A percentile compares a stretch with the other conserved stretches of the same genome.
Conservation (phyloP, 1,140 invertebrate genomes). For the Teleogryllus occipitalis region DNA sequence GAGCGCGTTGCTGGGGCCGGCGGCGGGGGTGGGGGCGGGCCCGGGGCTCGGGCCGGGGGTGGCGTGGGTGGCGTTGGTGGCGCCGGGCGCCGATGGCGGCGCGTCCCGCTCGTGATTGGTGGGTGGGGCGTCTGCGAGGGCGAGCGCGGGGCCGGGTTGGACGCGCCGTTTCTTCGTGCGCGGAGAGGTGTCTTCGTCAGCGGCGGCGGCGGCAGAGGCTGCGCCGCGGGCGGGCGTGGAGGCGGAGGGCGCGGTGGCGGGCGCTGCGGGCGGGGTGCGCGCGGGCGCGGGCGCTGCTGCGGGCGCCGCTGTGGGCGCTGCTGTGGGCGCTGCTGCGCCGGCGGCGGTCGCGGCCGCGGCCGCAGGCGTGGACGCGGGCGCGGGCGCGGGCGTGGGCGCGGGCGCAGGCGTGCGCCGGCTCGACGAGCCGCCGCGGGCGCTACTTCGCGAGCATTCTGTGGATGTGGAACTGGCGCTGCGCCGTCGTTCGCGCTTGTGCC, state of each 20-base stretch:
- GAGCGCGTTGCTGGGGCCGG: neutral
- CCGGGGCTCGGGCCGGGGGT: neutral
- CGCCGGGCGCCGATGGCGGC: neutral
- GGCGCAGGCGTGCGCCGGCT: neutral
- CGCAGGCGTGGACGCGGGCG: no score
- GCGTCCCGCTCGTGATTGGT: constrained; percentile 50
- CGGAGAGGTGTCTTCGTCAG: neutral
- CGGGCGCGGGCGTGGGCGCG: no score
- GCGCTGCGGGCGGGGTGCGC: no score
- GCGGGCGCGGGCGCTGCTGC: no score
- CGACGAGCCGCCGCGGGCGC: neutral
- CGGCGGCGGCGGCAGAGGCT: no score
- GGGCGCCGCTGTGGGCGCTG: no score
- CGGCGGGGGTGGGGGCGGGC: neutral
- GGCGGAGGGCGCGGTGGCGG: no score
- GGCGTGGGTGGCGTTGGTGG: neutral
- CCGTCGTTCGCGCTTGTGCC: neutral
- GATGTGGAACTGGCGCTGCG: neutral
- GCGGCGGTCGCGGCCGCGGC: no score
- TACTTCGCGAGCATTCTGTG: neutral
- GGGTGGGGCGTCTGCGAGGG: constrained; percentile 42
- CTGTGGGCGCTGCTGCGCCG: no score
- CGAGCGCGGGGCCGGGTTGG: neutral
- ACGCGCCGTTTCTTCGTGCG: neutral
- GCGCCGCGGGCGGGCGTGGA: no score